A percentile compares a stretch with the other conserved stretches of the same genome.
Evolutionary conservation across 1,140 invertebrate species (phyloP).

Genomic region (Euura lappo): DNA sequence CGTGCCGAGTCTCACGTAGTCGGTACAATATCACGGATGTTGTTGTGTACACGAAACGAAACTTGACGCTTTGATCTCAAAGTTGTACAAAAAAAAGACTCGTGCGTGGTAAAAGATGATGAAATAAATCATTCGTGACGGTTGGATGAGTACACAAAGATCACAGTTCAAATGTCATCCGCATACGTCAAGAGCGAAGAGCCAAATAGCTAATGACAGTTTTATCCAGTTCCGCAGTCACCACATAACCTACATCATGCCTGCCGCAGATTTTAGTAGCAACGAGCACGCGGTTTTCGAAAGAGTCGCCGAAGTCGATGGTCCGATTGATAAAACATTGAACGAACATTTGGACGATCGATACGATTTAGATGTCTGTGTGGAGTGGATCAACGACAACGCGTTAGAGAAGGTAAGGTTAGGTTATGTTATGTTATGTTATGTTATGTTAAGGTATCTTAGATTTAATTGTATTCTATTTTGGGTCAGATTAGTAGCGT

Average conservation of each 20-base stretch:
- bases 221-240: no score
- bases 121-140: background rate
- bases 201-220: no score
- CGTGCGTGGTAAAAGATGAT: background rate
- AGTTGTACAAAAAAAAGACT: background rate
- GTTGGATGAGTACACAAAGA: background rate
- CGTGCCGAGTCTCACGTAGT: background rate
- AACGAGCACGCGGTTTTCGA: background rate
- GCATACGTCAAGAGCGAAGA: no score
- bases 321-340: background rate
- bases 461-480: no score
- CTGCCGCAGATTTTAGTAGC: slow-evolving; percentile 2
- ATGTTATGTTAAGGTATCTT: no score
- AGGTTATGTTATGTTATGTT: background rate
- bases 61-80: background rate
- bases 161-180: background rate
- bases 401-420: slow-evolving; percentile 68
- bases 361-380: slow-evolving; percentile 64
- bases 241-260: background rate
- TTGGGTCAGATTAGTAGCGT: no score
- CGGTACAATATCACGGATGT: background rate
- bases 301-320: background rate
- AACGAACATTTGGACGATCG: slow-evolving; percentile 46
- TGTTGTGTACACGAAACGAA: background rate
- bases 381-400: slow-evolving; percentile 72